phyloP scores from a whole-genome alignment of 2,797 vertebrate genomes.

The Gymnoscopelus braueri region DNA sequence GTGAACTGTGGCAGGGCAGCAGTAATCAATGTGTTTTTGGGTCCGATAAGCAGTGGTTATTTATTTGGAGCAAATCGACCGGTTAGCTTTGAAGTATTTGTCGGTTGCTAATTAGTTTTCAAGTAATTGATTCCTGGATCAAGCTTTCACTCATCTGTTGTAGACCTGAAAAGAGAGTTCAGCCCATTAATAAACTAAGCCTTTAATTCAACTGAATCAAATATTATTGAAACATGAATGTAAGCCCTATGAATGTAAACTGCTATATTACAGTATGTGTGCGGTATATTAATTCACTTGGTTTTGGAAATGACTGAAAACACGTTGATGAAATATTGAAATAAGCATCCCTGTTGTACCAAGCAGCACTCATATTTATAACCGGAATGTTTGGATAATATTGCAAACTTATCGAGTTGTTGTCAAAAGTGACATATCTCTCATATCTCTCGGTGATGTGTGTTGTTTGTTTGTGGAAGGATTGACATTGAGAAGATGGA shows the following conservation, averaged over 20 bases:
- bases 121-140: conserved; percentile 17
- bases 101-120: conserved; percentile 14
- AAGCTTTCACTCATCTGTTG: conserved; percentile 7
- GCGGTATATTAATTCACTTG: no score
- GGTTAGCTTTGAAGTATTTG: conserved; percentile 15
- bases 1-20: background rate
- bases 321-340: no score
- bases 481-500: no score
- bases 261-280: no score
- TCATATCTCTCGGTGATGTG: no score
- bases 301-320: no score
- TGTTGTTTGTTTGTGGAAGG: no score
- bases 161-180: background rate
- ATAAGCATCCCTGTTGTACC: no score
- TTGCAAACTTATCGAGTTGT: no score
- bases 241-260: background rate
- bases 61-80: conserved; percentile 10
- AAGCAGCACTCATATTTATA: no score
- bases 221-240: conserved; percentile 12
- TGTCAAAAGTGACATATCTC: no score
- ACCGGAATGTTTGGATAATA: no score
- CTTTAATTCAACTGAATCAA: background rate
- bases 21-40: conserved; percentile 9
- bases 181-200: background rate
- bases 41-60: conserved; percentile 8